A percentile compares a stretch with the other conserved stretches of the same genome.
phyloP scores from a whole-genome alignment of 2,797 vertebrate species.

The Orientallactaga sibirica region DNA sequence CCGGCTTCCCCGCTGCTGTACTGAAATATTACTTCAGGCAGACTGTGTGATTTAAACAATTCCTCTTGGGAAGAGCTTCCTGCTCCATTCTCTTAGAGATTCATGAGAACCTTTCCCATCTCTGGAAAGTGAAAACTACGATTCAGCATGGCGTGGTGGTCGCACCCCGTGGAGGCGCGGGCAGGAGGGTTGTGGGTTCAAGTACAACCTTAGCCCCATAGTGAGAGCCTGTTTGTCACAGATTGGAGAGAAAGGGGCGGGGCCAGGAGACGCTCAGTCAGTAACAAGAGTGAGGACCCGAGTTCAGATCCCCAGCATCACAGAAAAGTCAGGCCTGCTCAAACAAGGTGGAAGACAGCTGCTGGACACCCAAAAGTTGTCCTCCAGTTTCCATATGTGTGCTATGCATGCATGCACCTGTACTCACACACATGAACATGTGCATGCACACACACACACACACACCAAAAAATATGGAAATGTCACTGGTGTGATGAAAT shows the following conservation, averaged over 20 bases:
- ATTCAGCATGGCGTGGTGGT: background rate
- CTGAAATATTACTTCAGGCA: background rate
- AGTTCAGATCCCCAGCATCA: background rate
- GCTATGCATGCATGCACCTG: background rate
- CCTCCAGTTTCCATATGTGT: background rate
- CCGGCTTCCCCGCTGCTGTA: background rate
- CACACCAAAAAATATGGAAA: background rate
- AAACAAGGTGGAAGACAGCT: background rate
- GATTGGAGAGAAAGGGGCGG: background rate
- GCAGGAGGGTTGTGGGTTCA: background rate
- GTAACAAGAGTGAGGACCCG: background rate
- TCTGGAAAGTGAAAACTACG: background rate
- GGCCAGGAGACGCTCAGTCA: background rate
- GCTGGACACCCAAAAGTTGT: background rate
- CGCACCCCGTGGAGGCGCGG: background rate
- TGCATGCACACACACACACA: background rate
- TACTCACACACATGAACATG: background rate
- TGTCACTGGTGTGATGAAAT: accelerated
- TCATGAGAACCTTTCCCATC: background rate
- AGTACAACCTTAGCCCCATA: background rate
- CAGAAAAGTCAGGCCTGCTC: too few relatives aligned
- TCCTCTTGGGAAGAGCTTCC: background rate
- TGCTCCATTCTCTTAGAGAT: background rate
- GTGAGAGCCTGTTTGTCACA: background rate
- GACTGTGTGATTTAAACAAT: background rate